Evolutionary conservation across 2,888 invertebrate species (phyloP).

Genomic region (Leptinotarsa rubiginosa): DNA sequence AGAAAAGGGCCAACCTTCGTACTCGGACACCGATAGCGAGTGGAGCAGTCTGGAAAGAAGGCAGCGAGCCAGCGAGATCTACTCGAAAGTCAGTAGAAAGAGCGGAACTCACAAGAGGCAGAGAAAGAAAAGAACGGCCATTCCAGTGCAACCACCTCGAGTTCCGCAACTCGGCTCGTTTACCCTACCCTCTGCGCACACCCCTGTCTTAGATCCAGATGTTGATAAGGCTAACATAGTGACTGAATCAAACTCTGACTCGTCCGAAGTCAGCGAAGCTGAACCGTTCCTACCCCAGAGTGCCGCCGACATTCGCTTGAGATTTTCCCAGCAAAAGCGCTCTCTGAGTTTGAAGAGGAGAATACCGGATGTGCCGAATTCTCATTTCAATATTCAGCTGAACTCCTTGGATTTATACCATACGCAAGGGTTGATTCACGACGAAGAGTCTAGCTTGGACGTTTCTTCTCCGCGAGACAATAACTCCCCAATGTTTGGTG

Average conservation of each 20-base stretch:
- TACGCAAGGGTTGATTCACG: slow-evolving; percentile 68
- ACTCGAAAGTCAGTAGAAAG: slow-evolving; percentile 76
- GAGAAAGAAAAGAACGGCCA: slow-evolving; percentile 79
- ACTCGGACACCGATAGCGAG: slow-evolving; percentile 92
- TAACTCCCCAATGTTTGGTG: slow-evolving; percentile 70
- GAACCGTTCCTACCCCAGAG: slow-evolving; percentile 58
- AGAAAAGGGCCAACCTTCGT: slow-evolving; percentile 76
- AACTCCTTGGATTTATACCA: slow-evolving; percentile 64
- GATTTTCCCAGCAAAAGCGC: slow-evolving; percentile 65
- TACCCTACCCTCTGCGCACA: slow-evolving; percentile 61
- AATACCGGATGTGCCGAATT: slow-evolving; percentile 71
- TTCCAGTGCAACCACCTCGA: slow-evolving; percentile 88
- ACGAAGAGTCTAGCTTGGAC: slow-evolving; percentile 76
- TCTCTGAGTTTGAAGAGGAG: slow-evolving; percentile 66
- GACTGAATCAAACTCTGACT: slow-evolving; percentile 65
- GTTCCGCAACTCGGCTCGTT: slow-evolving; percentile 58
- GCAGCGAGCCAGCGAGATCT: slow-evolving; percentile 72
- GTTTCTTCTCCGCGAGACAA: slow-evolving; percentile 76
- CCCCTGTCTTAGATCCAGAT: slow-evolving; percentile 58
- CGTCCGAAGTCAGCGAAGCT: slow-evolving; percentile 63
- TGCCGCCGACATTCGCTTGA: slow-evolving; percentile 59
- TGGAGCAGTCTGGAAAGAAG: slow-evolving; percentile 77
- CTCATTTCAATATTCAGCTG: slow-evolving; percentile 63
- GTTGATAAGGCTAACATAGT: slow-evolving; percentile 61
- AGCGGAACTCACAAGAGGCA: slow-evolving; percentile 78